phyloP scores from a whole-genome alignment of 2,888 invertebrate genomes.

The Cataglyphis albicans region DNA sequence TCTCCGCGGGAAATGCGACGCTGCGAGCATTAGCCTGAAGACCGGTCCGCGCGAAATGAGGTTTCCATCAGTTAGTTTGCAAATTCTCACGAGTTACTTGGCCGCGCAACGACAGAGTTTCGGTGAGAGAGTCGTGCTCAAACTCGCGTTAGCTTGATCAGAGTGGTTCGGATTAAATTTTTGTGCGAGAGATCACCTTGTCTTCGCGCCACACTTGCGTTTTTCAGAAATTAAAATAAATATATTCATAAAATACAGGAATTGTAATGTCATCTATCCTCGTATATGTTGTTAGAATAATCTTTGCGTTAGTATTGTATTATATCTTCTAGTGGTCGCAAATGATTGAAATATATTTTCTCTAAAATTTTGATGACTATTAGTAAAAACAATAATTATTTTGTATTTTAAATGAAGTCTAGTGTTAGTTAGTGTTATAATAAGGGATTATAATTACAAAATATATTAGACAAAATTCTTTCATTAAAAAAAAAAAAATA shows the following conservation, averaged over 20 bases:
- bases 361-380: not conserved
- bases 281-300: not conserved
- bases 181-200: conserved; percentile 58
- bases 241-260: conserved; percentile 22
- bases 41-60: conserved; percentile 69
- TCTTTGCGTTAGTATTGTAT: not conserved
- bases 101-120: conserved; percentile 48
- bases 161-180: conserved; percentile 62
- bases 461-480: not conserved
- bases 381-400: not conserved
- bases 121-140: conserved; percentile 59
- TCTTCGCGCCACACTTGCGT: conserved; percentile 58
- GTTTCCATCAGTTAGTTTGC: conserved; percentile 75
- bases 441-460: not conserved
- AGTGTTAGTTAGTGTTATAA: not conserved
- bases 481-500: not conserved
- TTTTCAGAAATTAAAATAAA: conserved; percentile 24
- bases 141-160: conserved; percentile 75
- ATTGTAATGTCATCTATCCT: not conserved
- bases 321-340: not conserved
- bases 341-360: not conserved
- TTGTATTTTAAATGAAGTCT: not conserved
- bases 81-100: conserved; percentile 74
- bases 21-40: conserved; percentile 54
- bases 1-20: conserved; percentile 40